phyloP scores from a whole-genome alignment of 2,113 vertebrate genomes.

The Gadus chalcogrammus region DNA sequence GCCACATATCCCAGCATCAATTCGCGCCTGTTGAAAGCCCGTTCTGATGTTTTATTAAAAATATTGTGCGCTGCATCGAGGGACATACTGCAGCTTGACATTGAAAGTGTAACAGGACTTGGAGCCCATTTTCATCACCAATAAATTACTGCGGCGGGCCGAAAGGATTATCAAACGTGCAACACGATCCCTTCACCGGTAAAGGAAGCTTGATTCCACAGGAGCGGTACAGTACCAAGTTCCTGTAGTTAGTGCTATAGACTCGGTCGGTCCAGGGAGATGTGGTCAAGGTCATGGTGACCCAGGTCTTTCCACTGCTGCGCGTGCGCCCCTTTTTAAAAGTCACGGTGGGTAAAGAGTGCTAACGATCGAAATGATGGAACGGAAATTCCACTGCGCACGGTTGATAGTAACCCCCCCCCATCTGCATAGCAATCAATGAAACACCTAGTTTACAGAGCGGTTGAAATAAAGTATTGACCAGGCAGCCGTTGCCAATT shows the following conservation, averaged over 20 bases:
- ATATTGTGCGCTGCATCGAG: constrained; percentile 20
- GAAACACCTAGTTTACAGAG: constrained; percentile 21
- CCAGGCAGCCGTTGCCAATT: background rate
- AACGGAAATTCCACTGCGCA: constrained; percentile 59
- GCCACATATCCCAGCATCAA: constrained; percentile 15
- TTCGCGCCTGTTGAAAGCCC: constrained; percentile 49
- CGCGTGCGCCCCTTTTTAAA: background rate
- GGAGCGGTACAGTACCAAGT: constrained; percentile 9
- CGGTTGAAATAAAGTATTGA: constrained; percentile 7
- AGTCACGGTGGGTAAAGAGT: background rate
- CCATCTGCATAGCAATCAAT: constrained; percentile 52
- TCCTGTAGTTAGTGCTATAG: background rate
- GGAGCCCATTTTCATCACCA: constrained; percentile 42
- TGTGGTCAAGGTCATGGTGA: constrained; percentile 45
- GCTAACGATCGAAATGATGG: constrained; percentile 20
- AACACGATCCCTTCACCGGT: constrained; percentile 38
- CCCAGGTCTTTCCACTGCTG: constrained; percentile 22
- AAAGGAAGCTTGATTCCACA: background rate
- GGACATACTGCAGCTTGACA: background rate
- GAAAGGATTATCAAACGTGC: constrained; percentile 23
- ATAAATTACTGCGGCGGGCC: constrained; percentile 36
- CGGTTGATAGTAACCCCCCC: constrained; percentile 39
- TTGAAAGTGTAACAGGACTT: background rate
- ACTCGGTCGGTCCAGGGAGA: constrained; percentile 2
- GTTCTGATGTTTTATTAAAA: constrained; percentile 2